Evolutionary conservation across 2,113 vertebrate species (phyloP).

Genomic region (Centropristis striata): DNA sequence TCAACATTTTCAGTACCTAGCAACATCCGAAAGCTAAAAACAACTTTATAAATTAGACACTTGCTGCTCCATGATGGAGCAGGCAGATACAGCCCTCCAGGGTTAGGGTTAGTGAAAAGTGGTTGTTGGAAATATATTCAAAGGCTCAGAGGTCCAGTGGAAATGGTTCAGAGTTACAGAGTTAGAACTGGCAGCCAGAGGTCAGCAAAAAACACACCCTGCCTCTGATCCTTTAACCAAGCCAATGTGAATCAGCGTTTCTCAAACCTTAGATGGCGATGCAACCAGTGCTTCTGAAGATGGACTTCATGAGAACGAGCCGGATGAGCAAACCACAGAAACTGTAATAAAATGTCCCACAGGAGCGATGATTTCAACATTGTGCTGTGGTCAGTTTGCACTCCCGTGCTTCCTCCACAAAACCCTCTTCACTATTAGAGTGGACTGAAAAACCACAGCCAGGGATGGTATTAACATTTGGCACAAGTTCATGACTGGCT

Average conservation of each 20-base stretch:
- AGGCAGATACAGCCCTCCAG: constrained; percentile 2
- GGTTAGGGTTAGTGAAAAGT: not conserved
- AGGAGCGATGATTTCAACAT: constrained; percentile 55
- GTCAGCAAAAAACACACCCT: constrained; percentile 24
- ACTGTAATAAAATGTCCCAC: constrained; percentile 71
- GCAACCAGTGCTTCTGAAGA: constrained; percentile 30
- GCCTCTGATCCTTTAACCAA: not conserved
- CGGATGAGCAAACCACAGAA: constrained; percentile 48
- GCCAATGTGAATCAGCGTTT: constrained; percentile 3
- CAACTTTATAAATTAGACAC: not conserved
- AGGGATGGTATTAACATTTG: constrained; percentile 10
- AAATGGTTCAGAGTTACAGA: constrained; percentile 13
- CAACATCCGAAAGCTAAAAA: constrained; percentile 3
- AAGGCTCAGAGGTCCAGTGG: constrained; percentile 5
- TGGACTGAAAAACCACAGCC: constrained; percentile 36
- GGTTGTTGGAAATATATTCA: constrained; percentile 12
- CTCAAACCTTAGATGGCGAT: constrained; percentile 16
- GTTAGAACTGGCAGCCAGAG: constrained; percentile 6
- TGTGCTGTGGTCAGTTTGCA: constrained; percentile 50
- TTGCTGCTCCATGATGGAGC: not conserved
- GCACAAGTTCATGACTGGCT: constrained; percentile 4
- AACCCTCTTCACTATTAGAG: constrained; percentile 35
- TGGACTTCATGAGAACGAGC: constrained; percentile 43
- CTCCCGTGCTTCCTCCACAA: constrained; percentile 32
- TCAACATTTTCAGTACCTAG: not conserved